Evolutionary conservation across 1,140 invertebrate genomes (phyloP).

Genomic region (Cecropterus lyciades): DNA sequence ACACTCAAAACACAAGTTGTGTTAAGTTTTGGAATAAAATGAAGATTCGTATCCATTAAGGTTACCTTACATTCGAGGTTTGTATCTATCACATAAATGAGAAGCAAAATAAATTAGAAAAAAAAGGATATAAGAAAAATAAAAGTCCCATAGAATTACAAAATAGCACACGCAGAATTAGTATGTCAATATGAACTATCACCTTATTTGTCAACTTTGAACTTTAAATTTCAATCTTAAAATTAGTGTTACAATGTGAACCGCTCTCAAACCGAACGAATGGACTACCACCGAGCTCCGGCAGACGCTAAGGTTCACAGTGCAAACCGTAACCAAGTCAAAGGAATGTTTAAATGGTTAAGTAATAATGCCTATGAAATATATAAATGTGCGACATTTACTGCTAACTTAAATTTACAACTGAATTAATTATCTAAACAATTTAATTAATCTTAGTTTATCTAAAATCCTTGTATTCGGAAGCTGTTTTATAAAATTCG

Average conservation of each 20-base stretch:
- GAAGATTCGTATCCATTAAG: constrained; percentile 68
- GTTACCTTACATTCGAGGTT: constrained; percentile 76
- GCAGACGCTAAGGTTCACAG: constrained; percentile 49
- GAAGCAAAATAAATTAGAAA: constrained; percentile 78
- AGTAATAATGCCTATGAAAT: constrained; percentile 83
- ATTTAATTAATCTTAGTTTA: constrained; percentile 78
- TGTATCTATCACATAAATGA: constrained; percentile 72
- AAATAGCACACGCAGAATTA: constrained; percentile 74
- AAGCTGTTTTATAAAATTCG: constrained; percentile 74
- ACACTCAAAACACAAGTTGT: constrained; percentile 58
- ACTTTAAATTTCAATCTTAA: constrained; percentile 79
- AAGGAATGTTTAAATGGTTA: constrained; percentile 83
- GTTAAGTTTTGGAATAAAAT: constrained; percentile 61
- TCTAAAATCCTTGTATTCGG: constrained; percentile 77
- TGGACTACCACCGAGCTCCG: background rate
- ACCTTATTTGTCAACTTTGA: constrained; percentile 80
- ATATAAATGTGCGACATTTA: constrained; percentile 80
- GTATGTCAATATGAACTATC: constrained; percentile 79
- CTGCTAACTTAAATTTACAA: constrained; percentile 83
- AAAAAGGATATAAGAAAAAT: constrained; percentile 70
- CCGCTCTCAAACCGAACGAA: constrained; percentile 5
- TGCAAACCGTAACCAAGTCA: constrained; percentile 74
- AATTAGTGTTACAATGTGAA: constrained; percentile 72
- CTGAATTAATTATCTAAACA: constrained; percentile 81
- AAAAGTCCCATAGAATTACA: constrained; percentile 73